Conservation (phyloP, 2,797 vertebrate genomes). For the Gymnopithys bicolor region DNA sequence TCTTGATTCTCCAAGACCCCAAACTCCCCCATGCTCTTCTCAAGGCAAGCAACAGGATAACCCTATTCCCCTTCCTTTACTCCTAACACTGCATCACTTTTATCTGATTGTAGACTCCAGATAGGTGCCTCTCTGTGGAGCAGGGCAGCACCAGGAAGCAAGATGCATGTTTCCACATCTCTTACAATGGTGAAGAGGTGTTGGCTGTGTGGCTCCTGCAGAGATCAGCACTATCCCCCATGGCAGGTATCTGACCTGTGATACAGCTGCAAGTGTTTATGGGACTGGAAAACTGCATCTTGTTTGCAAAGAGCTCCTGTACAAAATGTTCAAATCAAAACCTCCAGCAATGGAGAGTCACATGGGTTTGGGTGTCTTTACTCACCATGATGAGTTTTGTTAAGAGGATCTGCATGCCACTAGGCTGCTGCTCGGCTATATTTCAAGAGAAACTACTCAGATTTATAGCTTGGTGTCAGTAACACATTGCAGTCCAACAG, state of each 20-base stretch:
- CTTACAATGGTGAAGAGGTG: rapidly evolving
- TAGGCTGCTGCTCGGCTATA: background rate
- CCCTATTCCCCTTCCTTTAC: background rate
- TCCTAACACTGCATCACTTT: rapidly evolving
- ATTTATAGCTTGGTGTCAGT: background rate
- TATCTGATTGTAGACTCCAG: rapidly evolving
- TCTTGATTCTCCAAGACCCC: background rate
- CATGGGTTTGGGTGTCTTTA: background rate
- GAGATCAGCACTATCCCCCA: rapidly evolving
- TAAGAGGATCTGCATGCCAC: background rate
- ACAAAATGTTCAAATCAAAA: constrained; percentile 6
- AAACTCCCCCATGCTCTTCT: background rate
- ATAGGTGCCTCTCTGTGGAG: rapidly evolving
- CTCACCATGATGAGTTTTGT: background rate
- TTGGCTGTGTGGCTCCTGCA: background rate
- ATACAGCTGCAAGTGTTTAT: rapidly evolving
- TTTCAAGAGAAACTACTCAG: constrained; percentile 14
- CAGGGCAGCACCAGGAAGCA: background rate
- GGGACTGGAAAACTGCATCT: background rate
- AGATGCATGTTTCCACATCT: rapidly evolving
- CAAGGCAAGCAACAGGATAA: background rate
- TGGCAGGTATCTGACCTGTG: rapidly evolving
- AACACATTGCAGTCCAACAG: background rate
- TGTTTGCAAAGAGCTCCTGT: background rate
- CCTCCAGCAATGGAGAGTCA: background rate